These are phyloP conservation scores for Mimumesa dahlbomi DNA, from an alignment of 2,888 invertebrate species.

Conservation along the genomic window DNA sequence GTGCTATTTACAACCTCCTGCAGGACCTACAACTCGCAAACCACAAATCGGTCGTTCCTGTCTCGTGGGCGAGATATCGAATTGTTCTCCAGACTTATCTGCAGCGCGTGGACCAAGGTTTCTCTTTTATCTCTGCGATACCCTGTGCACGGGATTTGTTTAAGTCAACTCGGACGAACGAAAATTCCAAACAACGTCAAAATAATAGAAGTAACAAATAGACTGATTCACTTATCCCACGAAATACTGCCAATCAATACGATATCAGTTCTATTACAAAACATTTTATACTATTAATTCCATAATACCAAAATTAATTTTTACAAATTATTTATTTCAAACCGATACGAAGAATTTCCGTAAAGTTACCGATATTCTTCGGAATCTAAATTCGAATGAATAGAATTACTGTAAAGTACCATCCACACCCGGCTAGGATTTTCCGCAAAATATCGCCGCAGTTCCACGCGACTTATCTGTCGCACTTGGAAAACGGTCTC, in stretches of 20 bases:
- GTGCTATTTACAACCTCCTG: conserved; percentile 32
- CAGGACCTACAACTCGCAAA: conserved; percentile 6
- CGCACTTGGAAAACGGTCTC: conserved; percentile 16
- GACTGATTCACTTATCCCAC: too few relatives aligned
- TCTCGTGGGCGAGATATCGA: conserved; percentile 45
- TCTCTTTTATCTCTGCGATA: conserved; percentile 34
- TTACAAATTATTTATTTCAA: too few relatives aligned
- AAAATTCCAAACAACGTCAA: too few relatives aligned
- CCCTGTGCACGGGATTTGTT: too few relatives aligned
- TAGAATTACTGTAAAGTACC: not conserved
- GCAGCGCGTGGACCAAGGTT: conserved; percentile 31
- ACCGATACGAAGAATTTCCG: too few relatives aligned
- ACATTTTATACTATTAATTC: too few relatives aligned
- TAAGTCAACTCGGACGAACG: too few relatives aligned
- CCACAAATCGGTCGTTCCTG: conserved; percentile 44
- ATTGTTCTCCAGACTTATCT: conserved; percentile 47
- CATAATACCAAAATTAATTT: too few relatives aligned
- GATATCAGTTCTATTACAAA: too few relatives aligned
- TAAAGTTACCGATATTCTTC: too few relatives aligned
- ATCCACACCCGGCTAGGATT: not conserved
- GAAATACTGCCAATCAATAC: too few relatives aligned
- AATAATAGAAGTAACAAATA: too few relatives aligned
- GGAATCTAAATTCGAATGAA: not conserved
- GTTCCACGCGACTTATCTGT: conserved; percentile 17
- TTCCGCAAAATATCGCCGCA: not conserved